Evolutionary conservation across 2,113 vertebrate species (phyloP).

Genomic region (Cyphomyrus discorhynchus): DNA sequence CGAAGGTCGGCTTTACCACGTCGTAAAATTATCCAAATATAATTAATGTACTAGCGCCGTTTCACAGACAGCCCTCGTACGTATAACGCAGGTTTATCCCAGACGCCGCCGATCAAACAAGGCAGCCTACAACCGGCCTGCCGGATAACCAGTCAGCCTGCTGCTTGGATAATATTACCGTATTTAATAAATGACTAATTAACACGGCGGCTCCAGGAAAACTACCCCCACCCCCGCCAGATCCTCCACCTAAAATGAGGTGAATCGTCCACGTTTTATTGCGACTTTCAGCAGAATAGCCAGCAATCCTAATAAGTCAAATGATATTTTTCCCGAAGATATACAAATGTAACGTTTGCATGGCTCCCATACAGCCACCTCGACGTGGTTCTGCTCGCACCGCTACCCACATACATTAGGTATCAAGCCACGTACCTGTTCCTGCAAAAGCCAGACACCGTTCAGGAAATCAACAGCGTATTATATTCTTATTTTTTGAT

Average conservation of each 20-base stretch:
- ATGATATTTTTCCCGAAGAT: background rate
- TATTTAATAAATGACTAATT: background rate
- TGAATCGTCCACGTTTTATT: background rate
- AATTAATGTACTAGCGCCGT: background rate
- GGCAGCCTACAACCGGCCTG: background rate
- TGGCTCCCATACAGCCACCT: background rate
- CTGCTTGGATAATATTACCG: background rate
- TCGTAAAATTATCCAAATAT: background rate
- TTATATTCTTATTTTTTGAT: background rate
- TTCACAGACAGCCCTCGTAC: background rate
- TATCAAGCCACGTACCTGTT: background rate
- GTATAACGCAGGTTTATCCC: background rate
- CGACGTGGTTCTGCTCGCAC: background rate
- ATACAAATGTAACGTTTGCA: background rate
- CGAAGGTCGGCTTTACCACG: background rate
- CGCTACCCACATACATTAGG: background rate
- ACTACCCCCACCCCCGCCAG: background rate
- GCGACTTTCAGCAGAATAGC: background rate
- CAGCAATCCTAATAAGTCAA: background rate
- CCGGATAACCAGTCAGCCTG: background rate
- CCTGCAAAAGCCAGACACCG: background rate
- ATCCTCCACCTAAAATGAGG: background rate
- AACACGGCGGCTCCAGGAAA: background rate
- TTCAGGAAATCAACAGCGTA: background rate
- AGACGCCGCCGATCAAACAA: background rate